A percentile compares a stretch with the other conserved stretches of the same genome.
Conservation (phyloP, 2,888 invertebrate species). For the Agelastica alni region DNA sequence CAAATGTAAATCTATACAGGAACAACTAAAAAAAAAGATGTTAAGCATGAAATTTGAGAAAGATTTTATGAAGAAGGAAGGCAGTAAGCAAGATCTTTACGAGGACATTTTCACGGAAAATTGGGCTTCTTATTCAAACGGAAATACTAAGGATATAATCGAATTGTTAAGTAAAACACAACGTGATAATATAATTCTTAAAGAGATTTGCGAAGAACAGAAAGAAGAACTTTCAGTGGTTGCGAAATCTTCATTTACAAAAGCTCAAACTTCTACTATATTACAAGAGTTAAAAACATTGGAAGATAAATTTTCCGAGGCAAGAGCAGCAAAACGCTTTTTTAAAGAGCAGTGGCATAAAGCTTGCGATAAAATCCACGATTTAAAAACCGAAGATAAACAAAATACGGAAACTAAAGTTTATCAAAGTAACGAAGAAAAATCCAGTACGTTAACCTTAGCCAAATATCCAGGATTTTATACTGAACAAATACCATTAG, state of each 20-base stretch:
- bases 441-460: constrained; percentile 36
- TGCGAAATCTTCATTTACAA: constrained; percentile 64
- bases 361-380: constrained; percentile 70
- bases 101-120: constrained; percentile 44
- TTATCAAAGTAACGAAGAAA: constrained; percentile 55
- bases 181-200: constrained; percentile 48
- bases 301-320: constrained; percentile 67
- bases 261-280: constrained; percentile 69
- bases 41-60: constrained; percentile 37
- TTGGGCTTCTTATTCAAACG: constrained; percentile 45
- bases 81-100: constrained; percentile 33
- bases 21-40: constrained; percentile 64
- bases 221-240: constrained; percentile 53
- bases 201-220: constrained; percentile 48
- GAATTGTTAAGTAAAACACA: constrained; percentile 49
- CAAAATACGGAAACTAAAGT: constrained; percentile 62
- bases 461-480: constrained; percentile 18
- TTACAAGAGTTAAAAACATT: constrained; percentile 68
- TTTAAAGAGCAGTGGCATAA: constrained; percentile 79
- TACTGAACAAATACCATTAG: constrained; percentile 1
- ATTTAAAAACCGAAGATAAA: too few relatives aligned
- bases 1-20: constrained; percentile 65
- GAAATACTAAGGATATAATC: constrained; percentile 47
- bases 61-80: constrained; percentile 36
- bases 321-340: constrained; percentile 69